A percentile compares a stretch with the other conserved stretches of the same genome.
phyloP scores from a whole-genome alignment of 30 jellyfish, hydroid and myxozoan genomes.

The Turritopsis dohrnii region DNA sequence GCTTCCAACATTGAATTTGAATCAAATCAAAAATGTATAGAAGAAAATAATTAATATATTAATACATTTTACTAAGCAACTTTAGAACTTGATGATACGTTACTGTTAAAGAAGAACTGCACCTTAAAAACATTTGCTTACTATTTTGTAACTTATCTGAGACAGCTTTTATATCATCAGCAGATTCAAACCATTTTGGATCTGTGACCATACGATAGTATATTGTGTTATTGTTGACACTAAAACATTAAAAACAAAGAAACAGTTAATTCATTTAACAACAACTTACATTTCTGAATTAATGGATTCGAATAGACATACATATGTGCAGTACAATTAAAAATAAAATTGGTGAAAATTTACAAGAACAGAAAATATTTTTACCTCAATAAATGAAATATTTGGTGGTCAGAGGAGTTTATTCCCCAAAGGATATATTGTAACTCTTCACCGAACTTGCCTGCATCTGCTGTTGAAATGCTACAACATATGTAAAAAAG shows the following conservation, averaged over 20 bases:
- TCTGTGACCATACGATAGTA: conserved; percentile 4
- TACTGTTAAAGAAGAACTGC: too few species aligned
- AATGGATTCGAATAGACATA: background rate
- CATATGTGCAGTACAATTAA: background rate
- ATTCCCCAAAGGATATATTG: background rate
- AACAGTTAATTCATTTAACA: background rate
- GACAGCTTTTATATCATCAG: background rate
- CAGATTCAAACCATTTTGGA: conserved; percentile 18
- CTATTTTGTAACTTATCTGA: background rate
- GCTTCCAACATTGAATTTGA: too few species aligned
- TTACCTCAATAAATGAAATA: background rate
- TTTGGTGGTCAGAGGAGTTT: background rate
- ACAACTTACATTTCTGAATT: background rate
- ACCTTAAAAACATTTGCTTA: background rate
- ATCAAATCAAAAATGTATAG: too few species aligned
- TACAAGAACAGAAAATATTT: background rate
- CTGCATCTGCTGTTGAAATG: background rate
- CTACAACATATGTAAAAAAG: background rate
- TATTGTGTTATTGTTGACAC: background rate
- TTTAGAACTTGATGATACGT: too few species aligned
- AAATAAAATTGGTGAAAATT: background rate
- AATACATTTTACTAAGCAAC: too few species aligned
- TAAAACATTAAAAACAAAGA: background rate
- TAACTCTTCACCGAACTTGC: background rate
- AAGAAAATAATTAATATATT: too few species aligned